Evolutionary conservation across 2,113 vertebrate species (phyloP).

Genomic region (Prolemur simus): DNA sequence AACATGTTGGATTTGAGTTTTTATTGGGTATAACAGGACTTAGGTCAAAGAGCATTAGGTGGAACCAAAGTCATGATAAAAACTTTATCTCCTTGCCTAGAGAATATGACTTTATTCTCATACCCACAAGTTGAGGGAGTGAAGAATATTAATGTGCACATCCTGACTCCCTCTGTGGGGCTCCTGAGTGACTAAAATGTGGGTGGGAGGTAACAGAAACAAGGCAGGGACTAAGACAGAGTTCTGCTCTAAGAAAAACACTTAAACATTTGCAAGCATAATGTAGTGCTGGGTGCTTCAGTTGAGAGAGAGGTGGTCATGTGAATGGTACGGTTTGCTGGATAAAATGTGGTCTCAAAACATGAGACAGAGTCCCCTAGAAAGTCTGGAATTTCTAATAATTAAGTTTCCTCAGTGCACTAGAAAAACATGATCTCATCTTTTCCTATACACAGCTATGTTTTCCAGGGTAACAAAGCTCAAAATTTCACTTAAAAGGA

Average conservation of each 20-base stretch:
- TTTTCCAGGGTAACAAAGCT: conserved; percentile 82
- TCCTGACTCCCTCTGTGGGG: conserved; percentile 42
- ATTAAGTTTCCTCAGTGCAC: conserved; percentile 82
- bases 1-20: neutral
- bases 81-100: neutral
- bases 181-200: neutral
- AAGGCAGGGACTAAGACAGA: neutral
- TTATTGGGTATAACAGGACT: neutral
- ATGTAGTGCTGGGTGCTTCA: neutral
- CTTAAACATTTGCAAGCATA: neutral
- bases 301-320: neutral
- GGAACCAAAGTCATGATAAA: neutral
- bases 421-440: conserved; percentile 83
- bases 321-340: conserved; percentile 46
- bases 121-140: neutral
- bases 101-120: neutral
- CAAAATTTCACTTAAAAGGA: conserved; percentile 81
- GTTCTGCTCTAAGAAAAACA: conserved; percentile 14
- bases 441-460: conserved; percentile 77
- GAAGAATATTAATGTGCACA: neutral
- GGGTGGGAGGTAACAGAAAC: conserved; percentile 52
- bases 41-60: neutral
- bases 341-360: conserved; percentile 69
- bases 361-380: conserved; percentile 85
- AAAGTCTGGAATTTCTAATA: conserved; percentile 86